These are phyloP conservation scores for Diadema setosum DNA, from an alignment of 35 echinoderm and acorn worm species.

Conservation along the genomic window DNA sequence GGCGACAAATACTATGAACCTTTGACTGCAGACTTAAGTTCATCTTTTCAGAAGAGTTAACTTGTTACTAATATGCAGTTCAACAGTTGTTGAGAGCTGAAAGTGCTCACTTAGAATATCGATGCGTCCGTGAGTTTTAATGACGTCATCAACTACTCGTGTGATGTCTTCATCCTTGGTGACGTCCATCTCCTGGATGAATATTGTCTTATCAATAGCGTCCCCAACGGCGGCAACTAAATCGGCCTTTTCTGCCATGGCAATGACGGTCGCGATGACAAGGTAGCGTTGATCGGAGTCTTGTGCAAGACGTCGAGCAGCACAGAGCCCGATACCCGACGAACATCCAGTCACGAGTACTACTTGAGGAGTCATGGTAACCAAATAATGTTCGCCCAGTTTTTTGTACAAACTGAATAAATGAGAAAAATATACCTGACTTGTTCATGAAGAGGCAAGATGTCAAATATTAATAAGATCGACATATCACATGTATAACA, in stretches of 20 bases:
- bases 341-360: conserved; percentile 26
- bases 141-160: not conserved
- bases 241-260: not conserved
- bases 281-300: conserved; percentile 13
- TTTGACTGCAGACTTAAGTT: too few species aligned
- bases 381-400: too few species aligned
- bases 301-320: not conserved
- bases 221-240: conserved; percentile 14
- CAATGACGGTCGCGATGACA: conserved; percentile 6
- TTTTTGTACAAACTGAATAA: too few species aligned
- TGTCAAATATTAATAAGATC: too few species aligned
- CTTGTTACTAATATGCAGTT: too few species aligned
- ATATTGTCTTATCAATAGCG: not conserved
- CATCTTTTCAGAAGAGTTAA: too few species aligned
- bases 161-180: not conserved
- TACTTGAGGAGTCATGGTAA: not conserved
- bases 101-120: conserved; percentile 41
- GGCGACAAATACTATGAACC: too few species aligned
- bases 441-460: too few species aligned
- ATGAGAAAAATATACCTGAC: too few species aligned
- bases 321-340: conserved; percentile 21
- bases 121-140: not conserved
- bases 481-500: too few species aligned
- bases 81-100: too few species aligned
- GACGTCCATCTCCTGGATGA: conserved; percentile 31